These are phyloP conservation scores for Caenorhabditis macrosperma DNA, from an alignment of 2,888 invertebrate genomes.

Conservation along the genomic window DNA sequence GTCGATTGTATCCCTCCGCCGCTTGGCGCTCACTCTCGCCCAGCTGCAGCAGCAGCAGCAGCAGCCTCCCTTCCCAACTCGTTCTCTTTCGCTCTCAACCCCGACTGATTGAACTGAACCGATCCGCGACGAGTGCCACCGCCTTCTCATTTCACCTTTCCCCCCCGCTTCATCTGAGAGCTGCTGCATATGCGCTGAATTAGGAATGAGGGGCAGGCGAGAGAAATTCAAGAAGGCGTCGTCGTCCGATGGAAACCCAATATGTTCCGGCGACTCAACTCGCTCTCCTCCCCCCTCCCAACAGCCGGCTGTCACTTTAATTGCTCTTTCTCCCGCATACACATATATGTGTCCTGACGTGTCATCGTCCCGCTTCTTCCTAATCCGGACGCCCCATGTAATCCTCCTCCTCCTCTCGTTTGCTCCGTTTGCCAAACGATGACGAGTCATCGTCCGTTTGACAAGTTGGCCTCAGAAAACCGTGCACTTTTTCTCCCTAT, in stretches of 20 bases:
- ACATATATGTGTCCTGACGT: slow-evolving; percentile 50
- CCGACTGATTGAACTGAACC: slow-evolving; percentile 46
- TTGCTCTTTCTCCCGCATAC: slow-evolving; percentile 53
- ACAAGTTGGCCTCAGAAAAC: slow-evolving; percentile 9
- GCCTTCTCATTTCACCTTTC: slow-evolving; percentile 13
- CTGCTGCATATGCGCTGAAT: slow-evolving; percentile 16
- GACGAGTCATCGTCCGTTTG: too few species aligned
- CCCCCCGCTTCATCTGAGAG: neutral
- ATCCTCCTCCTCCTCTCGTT: slow-evolving; percentile 33
- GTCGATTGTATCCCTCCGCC: slow-evolving; percentile 34
- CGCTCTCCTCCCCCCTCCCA: neutral
- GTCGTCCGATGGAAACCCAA: slow-evolving; percentile 44
- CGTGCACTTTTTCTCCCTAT: slow-evolving; percentile 47
- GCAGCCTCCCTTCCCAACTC: slow-evolving; percentile 26
- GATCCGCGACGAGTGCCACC: neutral
- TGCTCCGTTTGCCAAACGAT: too few species aligned
- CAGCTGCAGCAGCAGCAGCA: slow-evolving; percentile 22
- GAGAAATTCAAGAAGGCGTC: slow-evolving; percentile 54
- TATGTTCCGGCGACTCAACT: slow-evolving; percentile 52
- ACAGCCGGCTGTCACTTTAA: slow-evolving; percentile 54
- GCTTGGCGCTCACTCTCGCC: neutral
- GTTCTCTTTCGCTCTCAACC: slow-evolving; percentile 20
- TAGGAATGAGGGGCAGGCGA: slow-evolving; percentile 25
- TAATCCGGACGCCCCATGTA: slow-evolving; percentile 45
- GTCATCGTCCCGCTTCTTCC: slow-evolving; percentile 42